Conservation (phyloP, 1,140 invertebrate genomes). For the Zaprionus kolodkinae region DNA sequence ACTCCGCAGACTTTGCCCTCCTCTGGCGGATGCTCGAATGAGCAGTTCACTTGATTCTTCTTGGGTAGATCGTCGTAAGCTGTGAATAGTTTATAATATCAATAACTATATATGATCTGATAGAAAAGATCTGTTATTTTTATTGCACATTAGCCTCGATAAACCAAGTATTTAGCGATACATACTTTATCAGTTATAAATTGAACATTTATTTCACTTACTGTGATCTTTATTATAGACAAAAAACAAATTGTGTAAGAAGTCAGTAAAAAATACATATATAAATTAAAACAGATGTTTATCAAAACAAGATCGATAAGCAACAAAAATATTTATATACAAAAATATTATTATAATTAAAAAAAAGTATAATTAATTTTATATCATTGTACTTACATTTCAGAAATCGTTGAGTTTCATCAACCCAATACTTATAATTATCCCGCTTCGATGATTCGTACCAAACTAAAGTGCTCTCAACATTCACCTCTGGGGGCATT, state of each 20-base stretch:
- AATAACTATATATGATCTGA: neutral
- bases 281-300: constrained; percentile 8
- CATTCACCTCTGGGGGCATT: constrained; percentile 93
- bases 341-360: too few species aligned
- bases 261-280: constrained; percentile 7
- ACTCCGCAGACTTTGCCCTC: constrained; percentile 75
- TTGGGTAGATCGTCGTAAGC: constrained; percentile 80
- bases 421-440: constrained; percentile 92
- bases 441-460: constrained; percentile 92
- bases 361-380: constrained; percentile 1
- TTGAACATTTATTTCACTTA: constrained; percentile 56
- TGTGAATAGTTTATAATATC: constrained; percentile 14
- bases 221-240: constrained; percentile 59
- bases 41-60: constrained; percentile 77
- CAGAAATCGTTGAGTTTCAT: constrained; percentile 86
- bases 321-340: constrained; percentile 4
- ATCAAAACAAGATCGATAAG: neutral
- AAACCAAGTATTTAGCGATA: constrained; percentile 14
- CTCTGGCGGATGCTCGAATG: constrained; percentile 65
- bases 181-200: too few species aligned
- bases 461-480: constrained; percentile 97
- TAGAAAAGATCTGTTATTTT: neutral
- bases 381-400: constrained; percentile 63
- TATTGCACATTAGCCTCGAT: neutral
- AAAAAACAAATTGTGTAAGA: constrained; percentile 54